Evolutionary conservation across 1,140 invertebrate genomes (phyloP).

Genomic region (Brachionus rotundiformis): DNA sequence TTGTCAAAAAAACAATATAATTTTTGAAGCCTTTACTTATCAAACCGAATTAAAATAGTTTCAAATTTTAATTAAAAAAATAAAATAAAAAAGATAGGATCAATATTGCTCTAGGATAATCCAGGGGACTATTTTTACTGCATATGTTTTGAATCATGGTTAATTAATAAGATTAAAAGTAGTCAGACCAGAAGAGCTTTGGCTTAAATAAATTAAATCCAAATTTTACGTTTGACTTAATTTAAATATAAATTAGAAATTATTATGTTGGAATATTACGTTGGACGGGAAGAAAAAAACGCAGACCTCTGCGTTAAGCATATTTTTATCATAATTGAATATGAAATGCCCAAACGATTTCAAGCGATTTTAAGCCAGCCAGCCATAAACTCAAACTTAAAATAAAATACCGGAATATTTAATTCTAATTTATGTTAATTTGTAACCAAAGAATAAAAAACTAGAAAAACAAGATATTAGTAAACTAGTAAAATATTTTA

Average conservation of each 20-base stretch:
- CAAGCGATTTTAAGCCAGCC: neutral
- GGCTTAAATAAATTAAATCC: neutral
- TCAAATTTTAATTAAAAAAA: neutral
- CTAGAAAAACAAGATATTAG: neutral
- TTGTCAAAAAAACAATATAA: neutral
- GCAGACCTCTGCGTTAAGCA: neutral
- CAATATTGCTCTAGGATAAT: neutral
- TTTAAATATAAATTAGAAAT: conserved; percentile 12
- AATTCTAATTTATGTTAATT: conserved; percentile 43
- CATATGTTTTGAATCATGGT: neutral
- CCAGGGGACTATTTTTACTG: neutral
- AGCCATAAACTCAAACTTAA: conserved; percentile 8
- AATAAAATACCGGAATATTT: conserved; percentile 42
- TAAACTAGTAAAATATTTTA: conserved; percentile 24
- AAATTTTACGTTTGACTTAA: conserved; percentile 38
- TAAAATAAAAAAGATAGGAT: neutral
- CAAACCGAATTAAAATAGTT: neutral
- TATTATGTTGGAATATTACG: neutral
- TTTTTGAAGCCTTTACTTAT: neutral
- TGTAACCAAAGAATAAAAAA: neutral
- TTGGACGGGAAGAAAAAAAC: neutral
- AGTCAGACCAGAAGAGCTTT: neutral
- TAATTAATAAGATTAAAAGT: neutral
- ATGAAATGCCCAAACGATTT: neutral
- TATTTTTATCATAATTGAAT: conserved; percentile 19